A percentile compares a stretch with the other conserved stretches of the same genome.
Evolutionary conservation across 2,113 vertebrate species (phyloP).

Genomic region (Myotis lucifugus): DNA sequence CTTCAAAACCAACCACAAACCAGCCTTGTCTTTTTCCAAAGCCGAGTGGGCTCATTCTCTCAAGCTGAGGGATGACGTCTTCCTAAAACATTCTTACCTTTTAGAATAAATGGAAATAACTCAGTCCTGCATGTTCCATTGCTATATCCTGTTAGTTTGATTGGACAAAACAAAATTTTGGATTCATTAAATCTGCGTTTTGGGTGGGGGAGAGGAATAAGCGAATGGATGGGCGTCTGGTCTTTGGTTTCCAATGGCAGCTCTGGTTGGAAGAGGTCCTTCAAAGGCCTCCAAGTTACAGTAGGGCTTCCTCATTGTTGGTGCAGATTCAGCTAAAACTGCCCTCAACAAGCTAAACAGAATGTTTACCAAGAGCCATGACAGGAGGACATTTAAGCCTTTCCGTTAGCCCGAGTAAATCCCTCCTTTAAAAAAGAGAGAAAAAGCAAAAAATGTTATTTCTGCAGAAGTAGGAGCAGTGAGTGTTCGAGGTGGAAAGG

Average conservation of each 20-base stretch:
- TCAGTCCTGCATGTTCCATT: background rate
- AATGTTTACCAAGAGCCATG: conserved; percentile 36
- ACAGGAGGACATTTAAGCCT: conserved; percentile 52
- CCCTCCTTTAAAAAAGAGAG: background rate
- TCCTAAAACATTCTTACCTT: background rate
- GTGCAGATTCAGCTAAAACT: too few species aligned
- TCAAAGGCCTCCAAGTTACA: conserved; percentile 27
- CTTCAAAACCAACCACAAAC: conserved; percentile 71
- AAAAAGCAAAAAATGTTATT: conserved; percentile 24
- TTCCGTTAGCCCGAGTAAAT: conserved; percentile 59
- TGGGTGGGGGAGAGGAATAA: background rate
- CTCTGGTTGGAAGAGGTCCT: conserved; percentile 3
- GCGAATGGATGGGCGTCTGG: background rate
- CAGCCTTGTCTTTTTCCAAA: conserved; percentile 61
- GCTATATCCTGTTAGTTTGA: background rate
- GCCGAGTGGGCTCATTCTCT: background rate
- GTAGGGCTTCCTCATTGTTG: background rate
- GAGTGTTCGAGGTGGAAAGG: conserved; percentile 42
- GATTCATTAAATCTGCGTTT: background rate
- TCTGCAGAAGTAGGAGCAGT: background rate
- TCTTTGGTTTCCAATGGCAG: background rate
- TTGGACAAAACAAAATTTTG: background rate
- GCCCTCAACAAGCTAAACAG: background rate
- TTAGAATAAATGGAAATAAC: background rate
- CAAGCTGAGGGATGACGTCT: background rate